phyloP scores from a whole-genome alignment of 1,140 invertebrate genomes.

The Coptotermes formosanus region DNA sequence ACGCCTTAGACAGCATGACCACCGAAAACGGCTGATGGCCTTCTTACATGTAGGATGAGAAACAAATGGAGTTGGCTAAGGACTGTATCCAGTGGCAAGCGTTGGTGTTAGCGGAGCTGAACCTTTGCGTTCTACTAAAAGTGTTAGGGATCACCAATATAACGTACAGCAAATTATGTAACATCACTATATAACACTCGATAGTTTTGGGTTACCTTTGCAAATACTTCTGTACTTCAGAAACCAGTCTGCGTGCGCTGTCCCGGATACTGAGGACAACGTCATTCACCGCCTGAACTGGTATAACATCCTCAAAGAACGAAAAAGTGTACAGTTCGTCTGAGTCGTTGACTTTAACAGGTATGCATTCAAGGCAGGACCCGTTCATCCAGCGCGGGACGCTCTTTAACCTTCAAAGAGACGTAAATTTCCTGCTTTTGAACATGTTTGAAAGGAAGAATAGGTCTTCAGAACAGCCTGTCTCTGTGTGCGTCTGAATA shows the following conservation, averaged over 20 bases:
- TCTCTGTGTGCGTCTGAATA: too few relatives aligned
- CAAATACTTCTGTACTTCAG: slow-evolving; percentile 63
- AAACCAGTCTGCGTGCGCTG: slow-evolving; percentile 57
- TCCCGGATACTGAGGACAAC: slow-evolving; percentile 64
- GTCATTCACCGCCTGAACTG: slow-evolving; percentile 64
- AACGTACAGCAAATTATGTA: too few relatives aligned
- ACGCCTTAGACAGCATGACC: too few relatives aligned
- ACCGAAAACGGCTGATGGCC: too few relatives aligned
- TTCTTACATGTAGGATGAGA: too few relatives aligned
- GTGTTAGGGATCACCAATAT: too few relatives aligned
- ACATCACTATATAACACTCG: too few relatives aligned
- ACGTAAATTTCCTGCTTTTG: too few relatives aligned
- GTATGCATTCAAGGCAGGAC: slow-evolving; percentile 71
- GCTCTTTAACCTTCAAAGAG: slow-evolving; percentile 57
- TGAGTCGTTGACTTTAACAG: slow-evolving; percentile 54
- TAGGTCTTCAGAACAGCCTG: not conserved
- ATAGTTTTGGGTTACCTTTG: slow-evolving; percentile 50
- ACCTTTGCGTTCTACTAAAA: too few relatives aligned
- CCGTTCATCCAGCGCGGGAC: slow-evolving; percentile 83
- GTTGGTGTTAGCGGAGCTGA: too few relatives aligned
- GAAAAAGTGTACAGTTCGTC: slow-evolving; percentile 60
- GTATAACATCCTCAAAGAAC: slow-evolving; percentile 76
- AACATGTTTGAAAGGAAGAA: slow-evolving; percentile 37
- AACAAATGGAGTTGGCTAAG: too few relatives aligned
- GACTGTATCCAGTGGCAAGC: too few relatives aligned